Evolutionary conservation across 2,888 invertebrate genomes (phyloP).

Genomic region (Hyposoter dolosus): DNA sequence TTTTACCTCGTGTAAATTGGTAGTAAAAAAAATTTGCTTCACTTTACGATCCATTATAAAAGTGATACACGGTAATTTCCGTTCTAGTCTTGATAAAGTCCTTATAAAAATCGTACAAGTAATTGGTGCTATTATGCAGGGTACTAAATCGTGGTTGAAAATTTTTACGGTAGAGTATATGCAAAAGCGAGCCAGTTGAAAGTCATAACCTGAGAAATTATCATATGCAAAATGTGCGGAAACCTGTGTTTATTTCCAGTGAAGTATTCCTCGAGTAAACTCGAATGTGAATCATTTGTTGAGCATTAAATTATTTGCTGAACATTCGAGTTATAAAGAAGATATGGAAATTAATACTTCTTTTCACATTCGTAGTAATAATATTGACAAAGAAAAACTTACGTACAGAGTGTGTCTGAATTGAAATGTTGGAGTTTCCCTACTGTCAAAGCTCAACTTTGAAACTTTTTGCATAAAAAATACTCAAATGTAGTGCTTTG

Average conservation of each 20-base stretch:
- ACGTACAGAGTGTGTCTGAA: constrained; percentile 2
- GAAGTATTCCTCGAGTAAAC: neutral
- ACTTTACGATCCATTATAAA: constrained; percentile 24
- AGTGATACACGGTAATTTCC: constrained; percentile 20
- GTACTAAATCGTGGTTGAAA: constrained; percentile 21
- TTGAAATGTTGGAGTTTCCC: neutral
- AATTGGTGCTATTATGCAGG: constrained; percentile 16
- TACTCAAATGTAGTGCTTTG: neutral
- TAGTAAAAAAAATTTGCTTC: constrained; percentile 19
- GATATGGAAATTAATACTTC: constrained; percentile 7
- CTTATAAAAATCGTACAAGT: constrained; percentile 8
- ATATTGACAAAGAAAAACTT: neutral
- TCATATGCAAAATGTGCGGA: constrained; percentile 15
- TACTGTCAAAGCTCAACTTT: neutral
- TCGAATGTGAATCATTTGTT: constrained; percentile 21
- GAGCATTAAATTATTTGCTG: constrained; percentile 13
- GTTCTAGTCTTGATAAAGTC: constrained; percentile 16
- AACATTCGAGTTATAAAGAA: neutral
- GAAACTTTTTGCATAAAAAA: neutral
- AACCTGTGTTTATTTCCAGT: neutral
- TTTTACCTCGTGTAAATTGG: constrained; percentile 15
- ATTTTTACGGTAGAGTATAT: constrained; percentile 4
- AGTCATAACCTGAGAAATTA: constrained; percentile 2
- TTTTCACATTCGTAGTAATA: neutral
- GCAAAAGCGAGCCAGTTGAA: neutral